Percentiles rank a stretch among this genome's conserved stretches.
Conservation (phyloP, 2,888 invertebrate species). For the Drosophila affinis region DNA sequence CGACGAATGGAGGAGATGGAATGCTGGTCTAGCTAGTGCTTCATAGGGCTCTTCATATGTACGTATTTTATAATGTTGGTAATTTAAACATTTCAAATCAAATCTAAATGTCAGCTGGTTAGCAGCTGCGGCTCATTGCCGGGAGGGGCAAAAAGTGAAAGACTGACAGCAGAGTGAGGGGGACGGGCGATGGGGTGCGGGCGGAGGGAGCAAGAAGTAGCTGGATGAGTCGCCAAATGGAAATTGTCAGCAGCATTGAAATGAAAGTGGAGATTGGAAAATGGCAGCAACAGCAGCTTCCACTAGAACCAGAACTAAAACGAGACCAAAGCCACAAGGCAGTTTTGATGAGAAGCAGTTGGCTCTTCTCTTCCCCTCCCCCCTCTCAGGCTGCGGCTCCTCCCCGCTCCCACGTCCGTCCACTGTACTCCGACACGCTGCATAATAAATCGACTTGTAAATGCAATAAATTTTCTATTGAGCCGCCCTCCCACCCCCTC, state of each 20-base stretch:
- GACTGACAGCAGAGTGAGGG: background rate
- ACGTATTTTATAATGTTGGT: slow-evolving; percentile 76
- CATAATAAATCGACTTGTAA: slow-evolving; percentile 78
- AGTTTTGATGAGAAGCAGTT: slow-evolving; percentile 67
- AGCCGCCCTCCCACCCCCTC: slow-evolving; percentile 51
- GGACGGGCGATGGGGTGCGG: too few species aligned
- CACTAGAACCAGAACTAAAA: slow-evolving; percentile 33
- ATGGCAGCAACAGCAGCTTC: slow-evolving; percentile 51
- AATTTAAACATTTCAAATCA: slow-evolving; percentile 79
- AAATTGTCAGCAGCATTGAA: slow-evolving; percentile 77
- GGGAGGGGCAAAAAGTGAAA: background rate
- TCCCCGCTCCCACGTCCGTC: background rate
- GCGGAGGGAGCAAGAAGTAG: slow-evolving; percentile 3
- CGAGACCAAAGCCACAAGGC: slow-evolving; percentile 51
- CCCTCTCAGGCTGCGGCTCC: background rate
- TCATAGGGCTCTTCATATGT: slow-evolving; percentile 65
- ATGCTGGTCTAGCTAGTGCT: slow-evolving; percentile 9
- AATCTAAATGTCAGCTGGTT: slow-evolving; percentile 76
- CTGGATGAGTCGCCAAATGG: slow-evolving; percentile 55
- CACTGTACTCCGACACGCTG: slow-evolving; percentile 26
- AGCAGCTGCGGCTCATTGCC: slow-evolving; percentile 68
- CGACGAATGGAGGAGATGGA: background rate
- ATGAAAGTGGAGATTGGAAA: slow-evolving; percentile 76
- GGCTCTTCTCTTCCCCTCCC: slow-evolving; percentile 9
- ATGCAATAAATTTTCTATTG: slow-evolving; percentile 76